phyloP scores from a whole-genome alignment of 2,888 invertebrate genomes.

The Cryptocephalus primarius region DNA sequence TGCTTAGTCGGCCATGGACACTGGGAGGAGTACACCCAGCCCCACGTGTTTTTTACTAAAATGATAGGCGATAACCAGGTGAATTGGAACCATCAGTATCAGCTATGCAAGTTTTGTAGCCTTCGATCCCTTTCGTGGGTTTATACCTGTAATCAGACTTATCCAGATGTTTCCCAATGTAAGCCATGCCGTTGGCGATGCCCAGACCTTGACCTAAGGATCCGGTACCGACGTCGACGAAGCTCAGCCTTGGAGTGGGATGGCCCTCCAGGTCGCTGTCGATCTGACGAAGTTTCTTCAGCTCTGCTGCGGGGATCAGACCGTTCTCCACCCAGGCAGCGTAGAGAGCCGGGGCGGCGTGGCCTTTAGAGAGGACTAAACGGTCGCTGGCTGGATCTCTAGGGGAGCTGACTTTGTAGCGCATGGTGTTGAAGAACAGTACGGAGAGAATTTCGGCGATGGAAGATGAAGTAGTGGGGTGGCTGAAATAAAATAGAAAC shows the following conservation, averaged over 20 bases:
- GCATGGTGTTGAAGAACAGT: constrained; percentile 95
- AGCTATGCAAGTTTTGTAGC: no score
- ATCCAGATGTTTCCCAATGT: constrained; percentile 79
- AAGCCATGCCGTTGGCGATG: constrained; percentile 95
- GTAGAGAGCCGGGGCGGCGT: constrained; percentile 96
- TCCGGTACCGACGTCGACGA: constrained; percentile 97
- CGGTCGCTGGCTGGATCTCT: constrained; percentile 84
- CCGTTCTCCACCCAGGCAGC: constrained; percentile 98
- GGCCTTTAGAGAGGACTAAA: constrained; percentile 95
- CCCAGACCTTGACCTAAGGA: constrained; percentile 95
- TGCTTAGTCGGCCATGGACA: no score
- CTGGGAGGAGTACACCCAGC: no score
- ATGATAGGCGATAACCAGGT: no score
- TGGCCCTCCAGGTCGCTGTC: constrained; percentile 95
- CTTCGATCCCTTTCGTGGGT: background rate
- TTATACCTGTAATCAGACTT: constrained; percentile 55
- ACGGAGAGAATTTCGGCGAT: constrained; percentile 98
- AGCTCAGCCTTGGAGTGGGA: constrained; percentile 92
- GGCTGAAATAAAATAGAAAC: constrained; percentile 38
- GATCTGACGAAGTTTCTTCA: constrained; percentile 79
- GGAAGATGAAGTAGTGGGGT: constrained; percentile 96
- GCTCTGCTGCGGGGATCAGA: constrained; percentile 69
- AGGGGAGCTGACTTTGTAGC: constrained; percentile 78
- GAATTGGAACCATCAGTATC: no score
- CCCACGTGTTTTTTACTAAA: no score